Evolutionary conservation across 2,888 invertebrate species (phyloP).

Genomic region (Ptychoptera contaminata): DNA sequence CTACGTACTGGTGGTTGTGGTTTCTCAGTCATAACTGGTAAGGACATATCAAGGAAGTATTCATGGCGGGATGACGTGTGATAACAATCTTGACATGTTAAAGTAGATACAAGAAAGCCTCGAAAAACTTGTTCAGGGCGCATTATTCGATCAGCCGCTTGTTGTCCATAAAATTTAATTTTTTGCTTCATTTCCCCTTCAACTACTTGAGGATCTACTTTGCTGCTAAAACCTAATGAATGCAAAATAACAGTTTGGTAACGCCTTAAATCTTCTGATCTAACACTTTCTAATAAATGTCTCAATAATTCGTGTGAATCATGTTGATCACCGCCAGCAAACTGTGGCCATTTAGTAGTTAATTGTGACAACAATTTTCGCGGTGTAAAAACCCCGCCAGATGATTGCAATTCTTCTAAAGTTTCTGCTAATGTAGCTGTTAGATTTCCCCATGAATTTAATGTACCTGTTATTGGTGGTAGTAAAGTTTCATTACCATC

Average conservation of each 20-base stretch:
- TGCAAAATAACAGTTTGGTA: constrained; percentile 69
- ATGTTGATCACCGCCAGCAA: constrained; percentile 89
- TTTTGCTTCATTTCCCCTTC: constrained; percentile 59
- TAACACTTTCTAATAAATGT: constrained; percentile 76
- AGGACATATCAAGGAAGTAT: constrained; percentile 85
- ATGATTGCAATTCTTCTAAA: constrained; percentile 47
- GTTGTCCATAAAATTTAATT: constrained; percentile 69
- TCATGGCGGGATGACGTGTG: constrained; percentile 78
- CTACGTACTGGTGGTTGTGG: constrained; percentile 52
- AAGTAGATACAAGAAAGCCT: constrained; percentile 77
- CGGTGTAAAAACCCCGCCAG: constrained; percentile 48
- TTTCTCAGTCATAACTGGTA: constrained; percentile 68
- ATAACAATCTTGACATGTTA: constrained; percentile 78
- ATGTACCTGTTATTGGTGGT: constrained; percentile 45
- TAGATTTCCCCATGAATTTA: constrained; percentile 52
- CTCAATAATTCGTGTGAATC: constrained; percentile 91
- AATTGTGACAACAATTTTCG: constrained; percentile 45
- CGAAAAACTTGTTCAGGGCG: constrained; percentile 87
- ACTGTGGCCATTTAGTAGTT: constrained; percentile 59
- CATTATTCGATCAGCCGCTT: constrained; percentile 59
- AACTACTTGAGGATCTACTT: constrained; percentile 58
- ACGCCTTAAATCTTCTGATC: constrained; percentile 57
- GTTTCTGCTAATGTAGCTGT: constrained; percentile 53
- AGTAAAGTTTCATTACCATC: constrained; percentile 38
- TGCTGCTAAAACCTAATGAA: constrained; percentile 54